Conservation (phyloP, 2,797 vertebrate species). For the Cheirogaleus major region DNA sequence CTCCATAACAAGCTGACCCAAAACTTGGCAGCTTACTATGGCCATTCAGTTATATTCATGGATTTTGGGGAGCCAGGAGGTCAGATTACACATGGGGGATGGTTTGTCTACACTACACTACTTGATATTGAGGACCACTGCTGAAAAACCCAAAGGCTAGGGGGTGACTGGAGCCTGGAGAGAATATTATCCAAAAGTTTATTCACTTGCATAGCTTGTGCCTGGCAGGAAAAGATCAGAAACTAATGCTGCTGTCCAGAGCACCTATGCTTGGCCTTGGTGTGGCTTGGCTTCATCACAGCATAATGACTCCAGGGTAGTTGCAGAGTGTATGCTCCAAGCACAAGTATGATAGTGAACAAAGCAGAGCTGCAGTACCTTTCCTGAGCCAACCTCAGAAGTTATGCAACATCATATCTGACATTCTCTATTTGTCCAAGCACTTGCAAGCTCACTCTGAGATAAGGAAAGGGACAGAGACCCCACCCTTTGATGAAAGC, state of each 20-base stretch:
- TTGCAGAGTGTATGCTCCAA: rapidly evolving
- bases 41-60: background rate
- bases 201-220: background rate
- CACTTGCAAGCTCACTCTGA: background rate
- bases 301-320: too few species aligned
- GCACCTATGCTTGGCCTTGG: rapidly evolving
- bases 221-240: background rate
- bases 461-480: background rate
- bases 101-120: background rate
- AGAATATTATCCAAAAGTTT: background rate
- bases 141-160: background rate
- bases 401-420: background rate
- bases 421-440: background rate
- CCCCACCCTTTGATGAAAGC: background rate
- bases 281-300: rapidly evolving
- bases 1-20: background rate
- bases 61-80: rapidly evolving
- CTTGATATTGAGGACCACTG: background rate
- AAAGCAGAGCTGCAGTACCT: background rate
- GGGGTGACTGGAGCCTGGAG: background rate
- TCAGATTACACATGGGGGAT: rapidly evolving
- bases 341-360: background rate
- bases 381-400: background rate
- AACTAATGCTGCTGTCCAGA: background rate
- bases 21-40: background rate